These are phyloP conservation scores for Parnassius smintheus DNA, from an alignment of 2,888 invertebrate genomes.

Conservation along the genomic window DNA sequence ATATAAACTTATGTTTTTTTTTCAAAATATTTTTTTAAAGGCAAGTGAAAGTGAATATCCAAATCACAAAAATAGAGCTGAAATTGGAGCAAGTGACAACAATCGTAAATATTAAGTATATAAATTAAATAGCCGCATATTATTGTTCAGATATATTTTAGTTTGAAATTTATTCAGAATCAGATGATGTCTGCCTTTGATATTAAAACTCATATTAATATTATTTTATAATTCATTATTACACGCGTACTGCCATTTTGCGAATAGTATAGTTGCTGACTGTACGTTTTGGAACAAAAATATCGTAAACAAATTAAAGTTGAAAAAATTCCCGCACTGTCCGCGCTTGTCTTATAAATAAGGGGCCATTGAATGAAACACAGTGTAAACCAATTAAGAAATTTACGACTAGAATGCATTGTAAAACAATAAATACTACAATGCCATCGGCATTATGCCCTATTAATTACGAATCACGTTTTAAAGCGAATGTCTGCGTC, in stretches of 20 bases:
- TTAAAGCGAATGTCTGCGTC: conserved; percentile 37
- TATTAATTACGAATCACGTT: conserved; percentile 69
- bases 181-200: no score
- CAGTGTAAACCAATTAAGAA: conserved; percentile 74
- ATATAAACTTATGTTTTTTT: no score
- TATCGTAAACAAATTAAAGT: conserved; percentile 6
- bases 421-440: conserved; percentile 78
- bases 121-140: no score
- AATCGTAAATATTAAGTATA: no score
- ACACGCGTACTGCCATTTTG: neutral
- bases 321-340: conserved; percentile 61
- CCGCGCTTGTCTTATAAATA: conserved; percentile 73
- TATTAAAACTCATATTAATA: no score
- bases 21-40: no score
- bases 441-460: conserved; percentile 63
- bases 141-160: no score
- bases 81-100: no score
- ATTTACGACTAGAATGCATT: conserved; percentile 72
- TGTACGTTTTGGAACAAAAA: conserved; percentile 1
- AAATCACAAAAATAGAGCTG: no score
- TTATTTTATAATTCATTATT: no score
- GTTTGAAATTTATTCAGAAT: no score
- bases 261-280: neutral
- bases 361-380: conserved; percentile 59
- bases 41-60: no score